Conservation (phyloP, 2,113 vertebrate genomes). For the Oplegnathus fasciatus region DNA sequence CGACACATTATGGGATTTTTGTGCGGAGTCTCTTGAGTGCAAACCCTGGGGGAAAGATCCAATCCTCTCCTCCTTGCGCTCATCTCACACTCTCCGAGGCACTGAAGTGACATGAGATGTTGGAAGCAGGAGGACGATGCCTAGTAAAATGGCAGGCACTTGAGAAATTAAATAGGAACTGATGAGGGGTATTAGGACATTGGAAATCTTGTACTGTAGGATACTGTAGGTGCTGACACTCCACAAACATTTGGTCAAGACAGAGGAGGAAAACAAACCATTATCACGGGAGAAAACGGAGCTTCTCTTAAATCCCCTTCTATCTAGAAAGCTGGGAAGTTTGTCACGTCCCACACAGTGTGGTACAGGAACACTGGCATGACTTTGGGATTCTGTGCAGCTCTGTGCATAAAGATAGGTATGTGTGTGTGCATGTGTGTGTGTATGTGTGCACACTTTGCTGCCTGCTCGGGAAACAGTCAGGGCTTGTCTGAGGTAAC, state of each 20-base stretch:
- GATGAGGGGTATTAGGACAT: slow-evolving; percentile 1
- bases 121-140: slow-evolving; percentile 10
- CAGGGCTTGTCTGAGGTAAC: slow-evolving; percentile 43
- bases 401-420: slow-evolving; percentile 12
- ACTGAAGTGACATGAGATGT: neutral
- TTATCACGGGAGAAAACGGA: neutral
- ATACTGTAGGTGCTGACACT: neutral
- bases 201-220: neutral
- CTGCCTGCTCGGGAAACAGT: slow-evolving; percentile 19
- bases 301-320: neutral
- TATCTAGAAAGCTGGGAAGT: neutral
- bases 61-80: neutral
- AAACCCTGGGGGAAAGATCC: slow-evolving; percentile 32
- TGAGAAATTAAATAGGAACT: neutral
- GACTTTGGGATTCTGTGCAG: neutral
- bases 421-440: slow-evolving; percentile 1
- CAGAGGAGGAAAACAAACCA: neutral
- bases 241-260: neutral
- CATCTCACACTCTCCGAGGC: slow-evolving; percentile 11
- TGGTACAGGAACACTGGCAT: neutral
- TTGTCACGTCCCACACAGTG: neutral
- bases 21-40: slow-evolving; percentile 33
- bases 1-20: slow-evolving; percentile 39
- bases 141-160: slow-evolving; percentile 6
- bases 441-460: neutral